Base-by-base conservation (phyloP, 2,888 invertebrate species). In the Sphaerophoria taeniata region DNA sequence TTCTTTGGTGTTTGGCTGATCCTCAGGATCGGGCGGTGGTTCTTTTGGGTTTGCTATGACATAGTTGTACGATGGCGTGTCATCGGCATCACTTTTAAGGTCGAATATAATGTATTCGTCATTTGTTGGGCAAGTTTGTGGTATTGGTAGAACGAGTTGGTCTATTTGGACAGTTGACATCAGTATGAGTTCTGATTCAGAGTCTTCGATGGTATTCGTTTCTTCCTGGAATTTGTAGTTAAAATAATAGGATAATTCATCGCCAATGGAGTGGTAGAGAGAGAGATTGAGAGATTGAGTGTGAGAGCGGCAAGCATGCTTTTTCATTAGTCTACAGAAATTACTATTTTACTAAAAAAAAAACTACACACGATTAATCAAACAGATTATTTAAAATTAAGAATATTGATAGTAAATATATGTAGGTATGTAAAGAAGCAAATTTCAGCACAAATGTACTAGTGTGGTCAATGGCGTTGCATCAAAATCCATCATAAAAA, bases 201-300 rank as follows among this genome's bases (percentile, higher is more conserved):
- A 47, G 14, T 7, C 45, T 36, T 85, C 69, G 56, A 70, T 36
- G 49, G 6, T 53, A n/a, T 75, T 36, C 45, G 34, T 56, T 70
- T 85, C 70, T 6, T 63, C 73, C 85, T 85, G 85, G 51, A 85
- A 85, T 81, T 73, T 85, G 85, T 85, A 85, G 85, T 85, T 85
- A 85, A 85, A 85, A 85, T 76, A 84, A 84, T 85, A 85, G 72
- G 85, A 85, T 85, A 80, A 85, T 85, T 85, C 31, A 77, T 81
- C 75, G 61, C 65, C 76, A 65, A 24, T 75, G 65, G 67, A 56
- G 72, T 63, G 61, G 63, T 45, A 69, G 58, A 70, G 61, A 58
- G 56, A 72, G 12, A 9, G 9, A 39, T 1, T 24, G 39, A 7
- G 9, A 75, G 53, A 47, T 14, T 53, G 58, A 75, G 2, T 7